Evolutionary conservation across 2,888 invertebrate genomes (phyloP).

Genomic region (Phaedon cochleariae): DNA sequence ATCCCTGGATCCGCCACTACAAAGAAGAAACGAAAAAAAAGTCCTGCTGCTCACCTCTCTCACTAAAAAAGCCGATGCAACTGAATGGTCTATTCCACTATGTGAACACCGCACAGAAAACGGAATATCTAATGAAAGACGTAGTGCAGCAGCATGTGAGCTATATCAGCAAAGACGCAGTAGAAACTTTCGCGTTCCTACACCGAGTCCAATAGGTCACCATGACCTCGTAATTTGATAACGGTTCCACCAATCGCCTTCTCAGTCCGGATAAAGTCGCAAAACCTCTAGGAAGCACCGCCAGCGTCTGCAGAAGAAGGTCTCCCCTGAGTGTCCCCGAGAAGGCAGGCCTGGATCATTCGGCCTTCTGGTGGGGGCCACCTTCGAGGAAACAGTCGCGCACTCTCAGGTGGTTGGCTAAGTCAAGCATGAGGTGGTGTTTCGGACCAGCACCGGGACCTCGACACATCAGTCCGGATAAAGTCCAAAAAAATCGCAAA

Average conservation of each 20-base stretch:
- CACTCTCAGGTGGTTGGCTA: slow-evolving; percentile 86
- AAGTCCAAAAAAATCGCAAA: slow-evolving; percentile 51
- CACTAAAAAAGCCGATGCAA: no score
- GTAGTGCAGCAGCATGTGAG: slow-evolving; percentile 52
- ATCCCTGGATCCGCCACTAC: no score
- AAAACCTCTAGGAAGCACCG: slow-evolving; percentile 43
- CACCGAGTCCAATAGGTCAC: slow-evolving; percentile 50
- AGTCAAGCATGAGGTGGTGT: slow-evolving; percentile 80
- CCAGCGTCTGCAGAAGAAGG: slow-evolving; percentile 33
- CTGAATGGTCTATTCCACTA: no score
- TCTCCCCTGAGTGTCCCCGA: slow-evolving; percentile 49
- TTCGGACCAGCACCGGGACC: no score
- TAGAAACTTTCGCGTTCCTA: slow-evolving; percentile 45
- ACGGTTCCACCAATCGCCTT: no score
- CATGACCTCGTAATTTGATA: no score
- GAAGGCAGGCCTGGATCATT: slow-evolving; percentile 69
- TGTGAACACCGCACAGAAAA: slow-evolving; percentile 22
- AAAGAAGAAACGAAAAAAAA: no score
- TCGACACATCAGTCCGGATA: no score
- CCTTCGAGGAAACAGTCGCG: slow-evolving; percentile 74
- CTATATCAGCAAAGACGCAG: slow-evolving; percentile 56
- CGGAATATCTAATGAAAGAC: slow-evolving; percentile 57
- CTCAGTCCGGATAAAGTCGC: no score
- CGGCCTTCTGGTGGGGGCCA: no score
- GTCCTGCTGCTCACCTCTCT: no score